Evolutionary conservation across 2,797 vertebrate genomes (phyloP), one percentile per base, ranked within the genome.

Genomic region (Molossus alvarezi): DNA sequence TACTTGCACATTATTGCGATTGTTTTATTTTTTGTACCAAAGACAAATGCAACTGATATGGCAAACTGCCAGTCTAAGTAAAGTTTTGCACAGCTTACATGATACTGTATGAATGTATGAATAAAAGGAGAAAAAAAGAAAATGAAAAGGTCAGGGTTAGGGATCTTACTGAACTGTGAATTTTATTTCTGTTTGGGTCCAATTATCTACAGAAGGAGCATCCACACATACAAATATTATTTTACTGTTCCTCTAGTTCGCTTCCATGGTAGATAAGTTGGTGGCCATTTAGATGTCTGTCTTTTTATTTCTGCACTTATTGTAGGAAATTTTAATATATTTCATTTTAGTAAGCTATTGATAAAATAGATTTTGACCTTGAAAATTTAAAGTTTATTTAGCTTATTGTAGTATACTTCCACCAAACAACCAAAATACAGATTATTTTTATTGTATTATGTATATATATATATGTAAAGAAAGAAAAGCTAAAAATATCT

Each of bases 11-110:
- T 99, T 99, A 99, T 97, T 98, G 98, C 98, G 98, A 99, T 99
- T 99, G 98, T 99, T 99, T 99, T 99, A 99, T 99, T 99, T 99
- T 99, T 99, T 99, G 99, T 99, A 99, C 99, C 99, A 99, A 99
- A 99, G 99, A 99, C 99, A 99, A 99, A 99, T 99, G 99, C 99
- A 99, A 99, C 99, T 99, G 99, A 99, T 98, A 99, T 99, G 99
- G 99, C 99, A 96, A 99, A 99, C 99, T 99, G 99, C 99, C 99
- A 99, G 99, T 99, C 99, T 99, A 99, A 99, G 99, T 99, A 99
- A 99, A 99, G 99, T 99, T 99, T 99, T 99, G 99, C 99, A 99
- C 99, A 99, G 99, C 99, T 99, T 99, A 99, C 99, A 99, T 99
- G 99, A 99, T 99, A 99, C 99, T 99, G 99, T 99, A 99, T 99